Conservation (phyloP, 2,113 vertebrate species). For the Hiodon alosoides region DNA sequence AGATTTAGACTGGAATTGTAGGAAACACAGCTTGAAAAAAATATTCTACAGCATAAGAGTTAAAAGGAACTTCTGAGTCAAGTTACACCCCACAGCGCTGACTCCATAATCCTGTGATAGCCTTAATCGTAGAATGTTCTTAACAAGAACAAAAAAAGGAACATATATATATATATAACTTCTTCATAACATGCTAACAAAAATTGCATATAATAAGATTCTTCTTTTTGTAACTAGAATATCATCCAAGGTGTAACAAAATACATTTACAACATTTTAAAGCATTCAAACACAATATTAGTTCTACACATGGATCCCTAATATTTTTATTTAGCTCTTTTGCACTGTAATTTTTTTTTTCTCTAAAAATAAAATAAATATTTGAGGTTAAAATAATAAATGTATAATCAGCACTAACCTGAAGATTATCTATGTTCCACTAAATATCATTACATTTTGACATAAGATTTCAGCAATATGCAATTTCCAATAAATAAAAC, state of each 20-base stretch:
- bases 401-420: no score
- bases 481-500: no score
- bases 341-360: no score
- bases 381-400: no score
- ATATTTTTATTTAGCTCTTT: background rate
- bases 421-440: no score
- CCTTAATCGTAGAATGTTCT: conserved; percentile 64
- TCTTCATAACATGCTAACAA: conserved; percentile 27
- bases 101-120: conserved; percentile 70
- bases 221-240: background rate
- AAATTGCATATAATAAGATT: conserved; percentile 1
- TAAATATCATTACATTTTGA: no score
- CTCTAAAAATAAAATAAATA: no score
- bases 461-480: no score
- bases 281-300: conserved; percentile 3
- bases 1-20: conserved; percentile 70
- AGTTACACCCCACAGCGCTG: conserved; percentile 66
- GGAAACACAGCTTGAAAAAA: conserved; percentile 68
- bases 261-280: background rate
- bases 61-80: conserved; percentile 66
- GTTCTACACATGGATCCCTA: background rate
- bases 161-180: conserved; percentile 53
- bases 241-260: background rate
- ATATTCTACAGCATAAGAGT: conserved; percentile 35
- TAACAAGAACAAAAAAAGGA: conserved; percentile 45